Evolutionary conservation across 2,888 invertebrate species (phyloP).

Genomic region (Drosophila kuntzei): DNA sequence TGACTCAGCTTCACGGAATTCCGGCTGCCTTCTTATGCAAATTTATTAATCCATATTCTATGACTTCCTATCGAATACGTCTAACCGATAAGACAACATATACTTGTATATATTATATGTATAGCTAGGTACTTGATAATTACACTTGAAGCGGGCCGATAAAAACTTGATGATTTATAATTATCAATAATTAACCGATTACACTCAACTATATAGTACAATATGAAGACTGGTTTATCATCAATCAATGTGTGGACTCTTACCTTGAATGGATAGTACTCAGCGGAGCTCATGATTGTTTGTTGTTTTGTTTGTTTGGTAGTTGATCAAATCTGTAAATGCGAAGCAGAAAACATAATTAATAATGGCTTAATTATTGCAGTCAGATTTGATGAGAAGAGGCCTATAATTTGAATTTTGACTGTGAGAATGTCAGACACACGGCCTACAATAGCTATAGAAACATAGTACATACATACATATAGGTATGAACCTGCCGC

Average conservation of each 20-base stretch:
- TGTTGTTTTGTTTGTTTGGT: constrained; percentile 85
- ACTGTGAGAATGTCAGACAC: constrained; percentile 43
- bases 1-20: constrained; percentile 33
- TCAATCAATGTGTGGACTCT: constrained; percentile 72
- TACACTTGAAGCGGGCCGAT: constrained; percentile 34
- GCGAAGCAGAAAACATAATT: constrained; percentile 42
- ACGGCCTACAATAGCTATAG: constrained; percentile 15
- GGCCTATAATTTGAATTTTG: constrained; percentile 18
- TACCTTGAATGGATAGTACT: constrained; percentile 95
- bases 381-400: constrained; percentile 8
- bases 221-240: constrained; percentile 4
- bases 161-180: constrained; percentile 17
- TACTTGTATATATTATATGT: neutral
- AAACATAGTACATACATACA: constrained; percentile 8
- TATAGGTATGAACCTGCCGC: constrained; percentile 24
- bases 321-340: constrained; percentile 62
- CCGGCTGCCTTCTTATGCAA: neutral
- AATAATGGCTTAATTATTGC: constrained; percentile 37
- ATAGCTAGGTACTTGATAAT: constrained; percentile 3
- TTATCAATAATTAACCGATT: constrained; percentile 34
- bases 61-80: neutral
- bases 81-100: constrained; percentile 5
- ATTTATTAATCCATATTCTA: neutral
- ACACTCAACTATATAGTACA: constrained; percentile 8
- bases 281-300: constrained; percentile 89